phyloP scores from a whole-genome alignment of 35 echinoderm and acorn worm genomes.

The Amphiura filiformis region DNA sequence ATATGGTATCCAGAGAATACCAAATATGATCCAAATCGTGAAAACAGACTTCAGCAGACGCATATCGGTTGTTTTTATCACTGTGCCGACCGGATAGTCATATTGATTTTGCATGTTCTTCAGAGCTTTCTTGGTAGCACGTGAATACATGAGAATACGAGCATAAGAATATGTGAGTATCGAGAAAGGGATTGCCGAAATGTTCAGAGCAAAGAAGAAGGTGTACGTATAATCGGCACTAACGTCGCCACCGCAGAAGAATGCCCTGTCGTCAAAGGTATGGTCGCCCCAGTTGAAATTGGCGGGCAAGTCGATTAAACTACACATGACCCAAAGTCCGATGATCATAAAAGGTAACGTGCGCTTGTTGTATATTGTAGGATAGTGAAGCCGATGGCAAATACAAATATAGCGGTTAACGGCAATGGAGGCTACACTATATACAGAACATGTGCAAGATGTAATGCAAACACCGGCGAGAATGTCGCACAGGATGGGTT shows the following conservation, averaged over 20 bases:
- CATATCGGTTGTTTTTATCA: slow-evolving; percentile 44
- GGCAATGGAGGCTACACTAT: slow-evolving; percentile 71
- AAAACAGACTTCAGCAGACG: slow-evolving; percentile 33
- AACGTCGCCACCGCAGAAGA: slow-evolving; percentile 70
- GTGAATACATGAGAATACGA: slow-evolving; percentile 25
- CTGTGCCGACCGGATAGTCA: no score
- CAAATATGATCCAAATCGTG: slow-evolving; percentile 57
- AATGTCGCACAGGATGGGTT: slow-evolving; percentile 66
- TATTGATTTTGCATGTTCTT: no score
- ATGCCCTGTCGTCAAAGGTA: slow-evolving; percentile 49
- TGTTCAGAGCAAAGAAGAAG: slow-evolving; percentile 57
- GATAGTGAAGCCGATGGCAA: slow-evolving; percentile 60
- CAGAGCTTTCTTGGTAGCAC: no score
- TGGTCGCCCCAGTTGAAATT: slow-evolving; percentile 66
- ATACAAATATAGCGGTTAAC: slow-evolving; percentile 78
- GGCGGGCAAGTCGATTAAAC: slow-evolving; percentile 62
- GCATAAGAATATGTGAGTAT: slow-evolving; percentile 56
- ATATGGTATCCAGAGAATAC: slow-evolving; percentile 75
- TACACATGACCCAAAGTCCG: slow-evolving; percentile 61
- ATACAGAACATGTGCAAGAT: slow-evolving; percentile 73
- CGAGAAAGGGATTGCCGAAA: slow-evolving; percentile 42
- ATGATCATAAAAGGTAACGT: slow-evolving; percentile 55
- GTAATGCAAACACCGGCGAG: slow-evolving; percentile 76
- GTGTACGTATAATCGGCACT: slow-evolving; percentile 62
- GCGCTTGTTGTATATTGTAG: slow-evolving; percentile 50